phyloP scores from a whole-genome alignment of 2,888 invertebrate genomes.

The Mythimna ferrago region DNA sequence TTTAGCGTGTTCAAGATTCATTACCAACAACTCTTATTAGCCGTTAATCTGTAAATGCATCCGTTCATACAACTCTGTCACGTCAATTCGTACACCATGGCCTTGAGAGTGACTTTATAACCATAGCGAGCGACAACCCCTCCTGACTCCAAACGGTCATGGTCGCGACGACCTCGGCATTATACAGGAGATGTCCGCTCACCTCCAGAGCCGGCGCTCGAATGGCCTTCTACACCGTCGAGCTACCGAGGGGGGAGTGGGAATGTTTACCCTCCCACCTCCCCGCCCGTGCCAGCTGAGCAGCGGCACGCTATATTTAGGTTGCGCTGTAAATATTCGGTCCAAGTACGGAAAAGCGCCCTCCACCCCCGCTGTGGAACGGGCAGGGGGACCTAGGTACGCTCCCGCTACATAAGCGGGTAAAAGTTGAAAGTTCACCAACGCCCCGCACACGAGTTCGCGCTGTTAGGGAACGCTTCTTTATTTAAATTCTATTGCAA shows the following conservation, averaged over 20 bases:
- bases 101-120: conserved; percentile 83
- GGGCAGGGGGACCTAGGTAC: conserved; percentile 67
- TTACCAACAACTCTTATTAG: conserved; percentile 33
- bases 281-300: conserved; percentile 87
- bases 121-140: conserved; percentile 80
- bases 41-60: conserved; percentile 43
- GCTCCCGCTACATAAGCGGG: conserved; percentile 83
- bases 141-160: conserved; percentile 81
- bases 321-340: conserved; percentile 90
- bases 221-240: conserved; percentile 81
- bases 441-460: conserved; percentile 85
- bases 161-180: conserved; percentile 80
- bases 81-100: conserved; percentile 73
- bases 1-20: conserved; percentile 36
- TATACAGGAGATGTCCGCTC: conserved; percentile 81
- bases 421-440: conserved; percentile 90
- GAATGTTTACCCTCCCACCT: conserved; percentile 86
- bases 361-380: conserved; percentile 64
- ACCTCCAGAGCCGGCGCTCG: conserved; percentile 81
- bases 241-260: conserved; percentile 72
- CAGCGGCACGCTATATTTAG: conserved; percentile 90
- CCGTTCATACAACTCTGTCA: conserved; percentile 67
- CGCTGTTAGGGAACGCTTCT: conserved; percentile 87
- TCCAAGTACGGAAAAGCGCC: conserved; percentile 87
- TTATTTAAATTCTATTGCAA: conserved; percentile 91